A percentile compares a stretch with the other conserved stretches of the same genome.
These are phyloP conservation scores for Siderastrea siderea DNA, from an alignment of 92 coral and sea anemone species.

Conservation along the genomic window DNA sequence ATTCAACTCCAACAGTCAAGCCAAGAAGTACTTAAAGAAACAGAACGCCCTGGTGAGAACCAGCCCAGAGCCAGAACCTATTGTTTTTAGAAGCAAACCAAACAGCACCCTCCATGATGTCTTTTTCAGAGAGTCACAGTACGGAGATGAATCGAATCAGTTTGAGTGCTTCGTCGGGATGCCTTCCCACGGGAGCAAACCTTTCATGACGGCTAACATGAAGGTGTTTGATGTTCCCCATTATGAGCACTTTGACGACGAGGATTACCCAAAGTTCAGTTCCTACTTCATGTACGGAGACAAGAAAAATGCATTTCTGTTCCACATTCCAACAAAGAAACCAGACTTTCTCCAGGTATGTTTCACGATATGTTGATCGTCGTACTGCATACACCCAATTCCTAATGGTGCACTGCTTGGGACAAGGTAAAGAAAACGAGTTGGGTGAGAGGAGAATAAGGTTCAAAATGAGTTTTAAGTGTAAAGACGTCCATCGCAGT, in stretches of 20 bases:
- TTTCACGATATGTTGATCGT: background rate
- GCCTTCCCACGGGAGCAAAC: conserved; percentile 36
- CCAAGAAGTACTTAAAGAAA: background rate
- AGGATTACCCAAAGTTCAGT: conserved; percentile 59
- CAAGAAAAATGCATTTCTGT: conserved; percentile 52
- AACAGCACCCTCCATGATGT: conserved; percentile 15
- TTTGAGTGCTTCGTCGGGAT: conserved; percentile 58
- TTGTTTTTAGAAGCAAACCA: conserved; percentile 37
- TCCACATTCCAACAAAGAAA: conserved; percentile 61
- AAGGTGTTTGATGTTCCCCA: conserved; percentile 67
- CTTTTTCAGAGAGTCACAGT: conserved; percentile 14
- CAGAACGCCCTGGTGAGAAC: conserved; percentile 2
- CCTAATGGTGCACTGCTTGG: background rate
- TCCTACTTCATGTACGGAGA: conserved; percentile 69
- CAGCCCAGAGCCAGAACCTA: conserved; percentile 17
- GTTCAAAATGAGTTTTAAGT: no score
- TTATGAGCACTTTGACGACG: conserved; percentile 68
- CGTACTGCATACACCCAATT: background rate
- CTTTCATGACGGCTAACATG: conserved; percentile 64
- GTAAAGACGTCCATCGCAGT: no score
- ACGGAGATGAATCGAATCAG: conserved; percentile 8
- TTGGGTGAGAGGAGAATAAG: no score
- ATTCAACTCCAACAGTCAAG: conserved; percentile 22
- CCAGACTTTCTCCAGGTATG: conserved; percentile 71
- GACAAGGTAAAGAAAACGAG: background rate